Evolutionary conservation across 2,888 invertebrate species (phyloP).

Genomic region (Cantharis lateralis): DNA sequence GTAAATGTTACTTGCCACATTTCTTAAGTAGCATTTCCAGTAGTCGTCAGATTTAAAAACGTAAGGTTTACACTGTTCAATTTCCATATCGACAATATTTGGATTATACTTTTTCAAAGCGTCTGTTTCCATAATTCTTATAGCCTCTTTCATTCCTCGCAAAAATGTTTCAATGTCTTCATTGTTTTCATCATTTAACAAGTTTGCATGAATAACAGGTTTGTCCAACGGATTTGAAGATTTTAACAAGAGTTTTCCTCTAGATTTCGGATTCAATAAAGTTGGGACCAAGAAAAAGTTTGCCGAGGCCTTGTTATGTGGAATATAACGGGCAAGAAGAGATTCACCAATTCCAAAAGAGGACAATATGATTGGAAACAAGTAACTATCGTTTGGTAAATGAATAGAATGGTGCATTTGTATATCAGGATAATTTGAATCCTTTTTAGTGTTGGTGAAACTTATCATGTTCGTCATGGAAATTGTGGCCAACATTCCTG

Average conservation of each 20-base stretch:
- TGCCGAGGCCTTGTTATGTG: background rate
- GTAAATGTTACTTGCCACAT: constrained; percentile 27
- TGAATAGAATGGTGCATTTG: constrained; percentile 59
- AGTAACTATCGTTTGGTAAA: constrained; percentile 44
- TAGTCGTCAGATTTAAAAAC: constrained; percentile 53
- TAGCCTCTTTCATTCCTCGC: constrained; percentile 56
- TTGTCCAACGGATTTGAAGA: constrained; percentile 61
- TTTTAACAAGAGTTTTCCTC: constrained; percentile 59
- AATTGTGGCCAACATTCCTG: constrained; percentile 57
- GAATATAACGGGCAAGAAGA: background rate
- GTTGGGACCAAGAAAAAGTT: constrained; percentile 39
- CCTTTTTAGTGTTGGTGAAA: constrained; percentile 55
- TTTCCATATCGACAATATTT: constrained; percentile 46
- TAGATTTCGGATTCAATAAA: constrained; percentile 58
- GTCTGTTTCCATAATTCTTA: constrained; percentile 53
- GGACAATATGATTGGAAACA: background rate
- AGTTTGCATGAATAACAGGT: constrained; percentile 67
- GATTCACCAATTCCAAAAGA: background rate
- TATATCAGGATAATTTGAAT: constrained; percentile 63
- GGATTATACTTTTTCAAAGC: constrained; percentile 52
- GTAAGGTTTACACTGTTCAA: constrained; percentile 48
- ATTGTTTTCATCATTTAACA: constrained; percentile 60
- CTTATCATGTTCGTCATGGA: constrained; percentile 56
- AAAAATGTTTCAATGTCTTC: constrained; percentile 57
- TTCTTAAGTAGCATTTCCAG: constrained; percentile 59